Conservation (phyloP, 2,888 invertebrate genomes). For the Trypoxylon attenuatum region DNA sequence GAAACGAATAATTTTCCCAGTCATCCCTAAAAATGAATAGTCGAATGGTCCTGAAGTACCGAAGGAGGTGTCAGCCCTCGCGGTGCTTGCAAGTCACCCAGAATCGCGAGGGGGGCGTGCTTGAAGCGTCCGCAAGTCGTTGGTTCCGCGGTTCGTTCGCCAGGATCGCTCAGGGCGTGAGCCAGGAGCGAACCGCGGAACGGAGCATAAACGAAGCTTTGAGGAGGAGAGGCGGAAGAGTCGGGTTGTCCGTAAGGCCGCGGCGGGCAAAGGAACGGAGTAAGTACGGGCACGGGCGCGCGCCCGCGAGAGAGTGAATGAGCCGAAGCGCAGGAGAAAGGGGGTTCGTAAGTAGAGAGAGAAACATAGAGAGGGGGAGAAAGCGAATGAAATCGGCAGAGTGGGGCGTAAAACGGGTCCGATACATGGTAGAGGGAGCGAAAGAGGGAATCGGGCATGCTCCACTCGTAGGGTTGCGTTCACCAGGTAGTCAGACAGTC, state of each 20-base stretch:
- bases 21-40: too few species aligned
- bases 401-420: too few species aligned
- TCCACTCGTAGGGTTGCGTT: slow-evolving; percentile 59
- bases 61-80: neutral
- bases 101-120: slow-evolving; percentile 57
- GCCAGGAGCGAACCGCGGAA: slow-evolving; percentile 33
- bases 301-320: slow-evolving; percentile 1
- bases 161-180: slow-evolving; percentile 67
- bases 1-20: too few species aligned
- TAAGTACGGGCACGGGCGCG: slow-evolving; percentile 18
- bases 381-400: too few species aligned
- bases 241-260: neutral
- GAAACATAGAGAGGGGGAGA: slow-evolving; percentile 12
- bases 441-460: slow-evolving; percentile 43
- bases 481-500: slow-evolving; percentile 72
- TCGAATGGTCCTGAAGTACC: neutral
- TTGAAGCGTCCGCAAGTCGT: slow-evolving; percentile 68
- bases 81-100: too few species aligned
- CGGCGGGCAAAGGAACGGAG: too few species aligned
- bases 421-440: slow-evolving; percentile 24
- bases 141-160: slow-evolving; percentile 61
- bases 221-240: slow-evolving; percentile 29
- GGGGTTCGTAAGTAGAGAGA: neutral
- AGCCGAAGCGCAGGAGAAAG: neutral
- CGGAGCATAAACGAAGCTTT: slow-evolving; percentile 25